phyloP scores from a whole-genome alignment of 35 echinoderm and acorn worm genomes.

The Patiria miniata region DNA sequence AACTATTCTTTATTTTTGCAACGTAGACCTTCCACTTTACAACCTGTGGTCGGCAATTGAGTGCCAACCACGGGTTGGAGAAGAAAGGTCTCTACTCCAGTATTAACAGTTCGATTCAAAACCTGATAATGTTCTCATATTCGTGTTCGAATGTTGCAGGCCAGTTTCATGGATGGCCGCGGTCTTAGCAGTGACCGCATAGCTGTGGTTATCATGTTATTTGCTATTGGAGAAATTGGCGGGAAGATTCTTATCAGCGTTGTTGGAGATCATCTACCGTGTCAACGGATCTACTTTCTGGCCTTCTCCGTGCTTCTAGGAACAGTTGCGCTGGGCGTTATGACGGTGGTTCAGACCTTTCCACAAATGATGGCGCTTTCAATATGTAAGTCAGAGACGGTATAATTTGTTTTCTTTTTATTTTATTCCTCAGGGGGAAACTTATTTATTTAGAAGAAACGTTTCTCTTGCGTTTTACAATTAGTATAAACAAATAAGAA shows the following conservation, averaged over 20 bases:
- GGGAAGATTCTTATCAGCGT: neutral
- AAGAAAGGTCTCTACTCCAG: neutral
- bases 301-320: neutral
- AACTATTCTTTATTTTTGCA: too few relatives aligned
- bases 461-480: too few relatives aligned
- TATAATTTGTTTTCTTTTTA: too few relatives aligned
- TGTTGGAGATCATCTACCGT: neutral
- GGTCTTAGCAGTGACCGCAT: too few relatives aligned
- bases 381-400: too few relatives aligned
- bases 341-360: neutral
- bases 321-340: neutral
- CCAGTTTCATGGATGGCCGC: too few relatives aligned
- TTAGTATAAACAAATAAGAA: too few relatives aligned
- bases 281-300: neutral
- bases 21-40: neutral
- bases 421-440: too few relatives aligned
- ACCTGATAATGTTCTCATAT: neutral
- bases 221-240: neutral
- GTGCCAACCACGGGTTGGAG: neutral
- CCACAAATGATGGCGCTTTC: neutral
- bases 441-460: too few relatives aligned
- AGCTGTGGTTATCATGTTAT: neutral
- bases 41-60: neutral
- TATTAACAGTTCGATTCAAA: neutral
- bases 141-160: neutral